Conservation (phyloP, 2,113 vertebrate species). For the Mastomys coucha region DNA sequence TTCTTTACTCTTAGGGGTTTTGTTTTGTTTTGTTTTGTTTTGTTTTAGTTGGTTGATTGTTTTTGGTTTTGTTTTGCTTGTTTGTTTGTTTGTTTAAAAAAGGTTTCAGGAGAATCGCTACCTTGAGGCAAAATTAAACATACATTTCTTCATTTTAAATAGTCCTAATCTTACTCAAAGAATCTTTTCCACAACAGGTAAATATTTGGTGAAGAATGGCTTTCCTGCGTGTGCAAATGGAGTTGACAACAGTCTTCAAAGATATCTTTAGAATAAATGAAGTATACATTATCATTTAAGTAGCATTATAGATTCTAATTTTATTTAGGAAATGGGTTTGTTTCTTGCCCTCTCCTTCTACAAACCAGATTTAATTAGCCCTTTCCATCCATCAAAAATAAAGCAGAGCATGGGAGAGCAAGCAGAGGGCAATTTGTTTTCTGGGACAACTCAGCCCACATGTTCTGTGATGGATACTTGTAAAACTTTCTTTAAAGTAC, state of each 20-base stretch:
- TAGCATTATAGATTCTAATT: not conserved
- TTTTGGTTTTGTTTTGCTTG: not conserved
- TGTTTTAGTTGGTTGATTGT: not conserved
- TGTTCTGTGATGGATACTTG: not conserved
- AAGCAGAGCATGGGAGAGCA: not conserved
- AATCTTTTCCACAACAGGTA: not conserved
- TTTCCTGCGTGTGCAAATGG: constrained; percentile 12
- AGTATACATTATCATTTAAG: not conserved
- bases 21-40: no score
- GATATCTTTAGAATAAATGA: constrained; percentile 49
- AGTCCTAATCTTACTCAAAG: not conserved
- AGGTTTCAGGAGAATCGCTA: constrained; percentile 40
- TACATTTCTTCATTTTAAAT: constrained; percentile 53
- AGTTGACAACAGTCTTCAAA: not conserved
- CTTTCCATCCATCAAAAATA: constrained; percentile 18
- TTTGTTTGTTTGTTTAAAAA: not conserved
- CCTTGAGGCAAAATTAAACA: not conserved
- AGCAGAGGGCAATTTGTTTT: not conserved
- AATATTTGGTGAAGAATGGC: constrained; percentile 19
- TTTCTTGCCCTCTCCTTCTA: not conserved
- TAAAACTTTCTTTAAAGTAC: not conserved
- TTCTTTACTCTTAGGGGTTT: not conserved
- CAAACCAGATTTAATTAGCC: constrained; percentile 18
- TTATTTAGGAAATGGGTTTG: not conserved
- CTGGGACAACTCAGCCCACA: not conserved